Conservation (phyloP, 2,797 vertebrate genomes). For the Sebastolobus alascanus region DNA sequence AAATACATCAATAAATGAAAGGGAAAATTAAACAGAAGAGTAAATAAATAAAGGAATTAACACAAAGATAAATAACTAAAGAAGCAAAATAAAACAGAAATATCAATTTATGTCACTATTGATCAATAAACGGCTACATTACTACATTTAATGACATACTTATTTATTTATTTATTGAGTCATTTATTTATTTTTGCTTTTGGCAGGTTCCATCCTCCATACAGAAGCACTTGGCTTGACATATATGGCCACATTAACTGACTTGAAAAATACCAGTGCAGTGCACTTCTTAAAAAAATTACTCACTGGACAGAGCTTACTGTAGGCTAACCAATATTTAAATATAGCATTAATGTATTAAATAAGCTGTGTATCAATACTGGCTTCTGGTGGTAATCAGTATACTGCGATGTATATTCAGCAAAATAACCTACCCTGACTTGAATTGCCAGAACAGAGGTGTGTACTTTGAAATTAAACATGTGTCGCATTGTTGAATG, state of each 20-base stretch:
- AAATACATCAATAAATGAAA: too few relatives aligned
- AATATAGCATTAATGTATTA: background rate
- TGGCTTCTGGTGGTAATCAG: constrained; percentile 21
- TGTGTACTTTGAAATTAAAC: constrained; percentile 59
- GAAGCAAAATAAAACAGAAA: too few relatives aligned
- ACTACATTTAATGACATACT: too few relatives aligned
- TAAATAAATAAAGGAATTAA: too few relatives aligned
- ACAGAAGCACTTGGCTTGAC: constrained; percentile 22
- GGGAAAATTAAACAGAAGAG: too few relatives aligned
- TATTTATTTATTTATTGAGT: too few relatives aligned
- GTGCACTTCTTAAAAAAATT: background rate
- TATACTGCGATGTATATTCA: constrained; percentile 13
- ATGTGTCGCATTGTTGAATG: constrained; percentile 74
- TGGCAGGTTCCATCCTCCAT: too few relatives aligned
- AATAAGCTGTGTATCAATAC: constrained; percentile 30
- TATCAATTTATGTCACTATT: too few relatives aligned
- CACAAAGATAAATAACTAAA: too few relatives aligned
- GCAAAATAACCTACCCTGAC: constrained; percentile 70
- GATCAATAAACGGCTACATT: too few relatives aligned
- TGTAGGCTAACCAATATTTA: background rate
- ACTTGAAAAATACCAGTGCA: constrained; percentile 12
- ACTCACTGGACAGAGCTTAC: background rate
- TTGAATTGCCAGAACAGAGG: constrained; percentile 79
- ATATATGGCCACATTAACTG: constrained; percentile 18
- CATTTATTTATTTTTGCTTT: too few relatives aligned